Evolutionary conservation across 2,888 invertebrate species (phyloP).

Genomic region (Dasysyrphus albostriatus): DNA sequence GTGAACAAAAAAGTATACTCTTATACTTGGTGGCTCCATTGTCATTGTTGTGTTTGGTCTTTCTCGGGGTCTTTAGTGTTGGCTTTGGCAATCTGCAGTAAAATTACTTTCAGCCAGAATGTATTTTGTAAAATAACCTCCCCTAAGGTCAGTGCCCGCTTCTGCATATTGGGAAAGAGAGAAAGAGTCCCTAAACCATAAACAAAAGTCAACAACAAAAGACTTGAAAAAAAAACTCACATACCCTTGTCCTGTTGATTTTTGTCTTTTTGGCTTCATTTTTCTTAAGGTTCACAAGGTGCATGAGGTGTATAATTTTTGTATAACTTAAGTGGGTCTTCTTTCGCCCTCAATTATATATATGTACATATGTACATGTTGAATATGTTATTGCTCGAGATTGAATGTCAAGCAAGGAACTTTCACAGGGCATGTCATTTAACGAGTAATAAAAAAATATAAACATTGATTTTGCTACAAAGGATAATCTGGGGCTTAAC

Average conservation of each 20-base stretch:
- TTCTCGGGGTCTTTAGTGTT: conserved; percentile 13
- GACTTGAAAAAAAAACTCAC: not conserved
- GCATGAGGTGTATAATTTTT: conserved; percentile 11
- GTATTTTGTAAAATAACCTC: conserved; percentile 55
- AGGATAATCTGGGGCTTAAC: too few relatives aligned
- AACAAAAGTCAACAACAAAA: conserved; percentile 40
- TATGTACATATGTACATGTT: not conserved
- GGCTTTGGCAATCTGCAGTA: conserved; percentile 41
- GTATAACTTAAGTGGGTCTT: conserved; percentile 26
- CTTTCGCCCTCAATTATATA: conserved; percentile 20
- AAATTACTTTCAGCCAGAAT: conserved; percentile 42
- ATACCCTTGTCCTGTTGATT: conserved; percentile 41
- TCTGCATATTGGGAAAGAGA: conserved; percentile 26
- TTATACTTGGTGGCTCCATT: conserved; percentile 40
- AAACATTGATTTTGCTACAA: too few relatives aligned
- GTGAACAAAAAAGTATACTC: conserved; percentile 23
- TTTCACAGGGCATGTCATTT: not conserved
- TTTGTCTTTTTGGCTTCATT: not conserved
- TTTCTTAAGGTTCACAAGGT: conserved; percentile 16
- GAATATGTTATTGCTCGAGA: conserved; percentile 7
- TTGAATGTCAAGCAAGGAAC: conserved; percentile 41
- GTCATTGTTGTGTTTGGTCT: conserved; percentile 28
- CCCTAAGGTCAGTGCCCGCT: conserved; percentile 67
- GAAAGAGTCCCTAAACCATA: conserved; percentile 7
- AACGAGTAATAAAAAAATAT: too few relatives aligned